phyloP scores from a whole-genome alignment of 2,113 vertebrate genomes.

The Spilogale gracilis region DNA sequence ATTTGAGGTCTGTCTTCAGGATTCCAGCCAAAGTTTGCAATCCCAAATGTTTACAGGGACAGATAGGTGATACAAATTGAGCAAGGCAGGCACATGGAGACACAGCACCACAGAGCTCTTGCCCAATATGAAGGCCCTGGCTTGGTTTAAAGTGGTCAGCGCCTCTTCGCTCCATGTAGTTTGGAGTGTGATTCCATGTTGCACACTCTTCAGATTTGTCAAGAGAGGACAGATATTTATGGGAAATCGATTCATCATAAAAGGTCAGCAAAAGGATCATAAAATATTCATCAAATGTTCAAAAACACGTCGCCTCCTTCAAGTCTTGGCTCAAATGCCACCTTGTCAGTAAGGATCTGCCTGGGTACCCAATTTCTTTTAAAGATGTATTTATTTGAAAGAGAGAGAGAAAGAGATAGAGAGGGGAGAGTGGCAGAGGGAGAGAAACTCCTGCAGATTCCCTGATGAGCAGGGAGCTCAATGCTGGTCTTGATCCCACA shows the following conservation, averaged over 20 bases:
- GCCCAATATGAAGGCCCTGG: not conserved
- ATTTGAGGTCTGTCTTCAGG: not conserved
- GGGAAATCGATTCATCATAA: not conserved
- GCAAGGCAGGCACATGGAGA: not conserved
- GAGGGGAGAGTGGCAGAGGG: too few species aligned
- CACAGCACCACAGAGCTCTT: not conserved
- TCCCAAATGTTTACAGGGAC: not conserved
- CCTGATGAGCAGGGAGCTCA: too few species aligned
- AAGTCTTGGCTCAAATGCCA: not conserved
- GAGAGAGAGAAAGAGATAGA: too few species aligned
- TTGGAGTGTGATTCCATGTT: not conserved
- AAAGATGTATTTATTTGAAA: not conserved
- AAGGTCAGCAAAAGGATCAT: not conserved
- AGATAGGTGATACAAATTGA: not conserved
- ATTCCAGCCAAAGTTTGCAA: not conserved
- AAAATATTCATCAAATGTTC: not conserved
- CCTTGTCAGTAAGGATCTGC: not conserved
- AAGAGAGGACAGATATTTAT: not conserved
- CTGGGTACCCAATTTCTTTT: not conserved
- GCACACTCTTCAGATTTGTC: not conserved
- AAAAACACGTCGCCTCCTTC: not conserved
- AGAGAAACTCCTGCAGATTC: too few species aligned
- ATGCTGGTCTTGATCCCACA: not conserved
- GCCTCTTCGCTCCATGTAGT: not conserved
- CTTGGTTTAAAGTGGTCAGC: not conserved